phyloP scores from a whole-genome alignment of 2,113 vertebrate genomes.

The Plecotus auritus region DNA sequence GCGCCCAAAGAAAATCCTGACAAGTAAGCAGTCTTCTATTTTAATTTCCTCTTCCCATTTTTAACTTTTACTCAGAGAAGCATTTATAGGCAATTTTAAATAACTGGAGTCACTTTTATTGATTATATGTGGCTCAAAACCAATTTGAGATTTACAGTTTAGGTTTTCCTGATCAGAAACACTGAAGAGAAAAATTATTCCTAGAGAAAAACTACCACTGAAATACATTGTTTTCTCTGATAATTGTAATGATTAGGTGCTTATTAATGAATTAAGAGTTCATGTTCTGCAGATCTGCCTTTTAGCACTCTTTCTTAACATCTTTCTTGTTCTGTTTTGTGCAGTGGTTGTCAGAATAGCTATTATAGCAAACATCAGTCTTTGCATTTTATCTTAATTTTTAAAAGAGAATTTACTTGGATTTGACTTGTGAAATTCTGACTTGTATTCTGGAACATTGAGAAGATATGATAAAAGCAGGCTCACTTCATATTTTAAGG shows the following conservation, averaged over 20 bases:
- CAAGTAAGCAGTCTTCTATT: constrained; percentile 81
- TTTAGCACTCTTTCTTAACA: background rate
- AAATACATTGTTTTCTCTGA: background rate
- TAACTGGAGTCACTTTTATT: background rate
- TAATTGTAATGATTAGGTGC: background rate
- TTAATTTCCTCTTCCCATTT: background rate
- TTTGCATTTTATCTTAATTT: background rate
- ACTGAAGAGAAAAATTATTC: background rate
- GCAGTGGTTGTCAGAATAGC: background rate
- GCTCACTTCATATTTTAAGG: background rate
- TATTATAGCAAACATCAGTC: background rate
- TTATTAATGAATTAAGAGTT: background rate
- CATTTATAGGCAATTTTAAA: background rate
- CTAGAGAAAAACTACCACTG: background rate
- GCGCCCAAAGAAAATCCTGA: constrained; percentile 84
- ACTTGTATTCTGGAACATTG: background rate
- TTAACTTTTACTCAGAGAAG: background rate
- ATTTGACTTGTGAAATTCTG: background rate
- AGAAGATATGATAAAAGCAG: background rate
- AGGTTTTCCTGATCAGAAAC: background rate
- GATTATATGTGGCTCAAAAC: background rate
- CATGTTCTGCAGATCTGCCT: background rate
- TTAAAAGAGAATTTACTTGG: background rate
- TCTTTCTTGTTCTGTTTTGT: background rate
- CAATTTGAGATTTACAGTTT: background rate